Evolutionary conservation across 2,888 invertebrate species (phyloP).

Genomic region (Rhopalosiphum nymphaeae): DNA sequence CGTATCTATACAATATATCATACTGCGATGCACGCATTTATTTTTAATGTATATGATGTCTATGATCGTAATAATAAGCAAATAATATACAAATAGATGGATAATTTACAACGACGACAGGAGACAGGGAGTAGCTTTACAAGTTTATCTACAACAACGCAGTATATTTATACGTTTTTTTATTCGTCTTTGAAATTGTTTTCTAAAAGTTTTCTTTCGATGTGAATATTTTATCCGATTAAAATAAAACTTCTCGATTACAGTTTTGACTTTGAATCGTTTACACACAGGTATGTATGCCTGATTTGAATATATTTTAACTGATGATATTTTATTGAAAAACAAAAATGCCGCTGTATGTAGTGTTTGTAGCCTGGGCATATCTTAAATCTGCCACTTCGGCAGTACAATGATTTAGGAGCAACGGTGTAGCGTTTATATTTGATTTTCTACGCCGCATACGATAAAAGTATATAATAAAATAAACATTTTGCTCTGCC

Average conservation of each 20-base stretch:
- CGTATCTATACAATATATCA: neutral
- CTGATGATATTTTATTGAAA: neutral
- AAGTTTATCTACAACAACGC: neutral
- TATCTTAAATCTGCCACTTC: neutral
- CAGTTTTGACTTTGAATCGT: neutral
- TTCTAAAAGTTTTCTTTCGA: neutral
- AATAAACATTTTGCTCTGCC: neutral
- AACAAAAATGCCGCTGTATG: neutral
- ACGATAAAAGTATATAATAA: neutral
- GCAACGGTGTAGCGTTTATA: neutral
- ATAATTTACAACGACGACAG: neutral
- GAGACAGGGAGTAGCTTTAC: neutral
- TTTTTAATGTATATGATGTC: neutral
- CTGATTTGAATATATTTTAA: neutral
- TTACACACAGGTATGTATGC: neutral
- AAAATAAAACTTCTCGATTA: neutral
- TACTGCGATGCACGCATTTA: neutral
- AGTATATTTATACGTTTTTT: neutral
- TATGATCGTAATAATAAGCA: neutral
- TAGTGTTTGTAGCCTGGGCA: neutral
- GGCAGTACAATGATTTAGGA: neutral
- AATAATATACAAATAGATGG: neutral
- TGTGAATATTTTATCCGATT: neutral
- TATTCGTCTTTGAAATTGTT: neutral
- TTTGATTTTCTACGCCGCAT: neutral